Base-by-base conservation (phyloP, 2,888 invertebrate species). In the Tricholauxania praeusta region DNA sequence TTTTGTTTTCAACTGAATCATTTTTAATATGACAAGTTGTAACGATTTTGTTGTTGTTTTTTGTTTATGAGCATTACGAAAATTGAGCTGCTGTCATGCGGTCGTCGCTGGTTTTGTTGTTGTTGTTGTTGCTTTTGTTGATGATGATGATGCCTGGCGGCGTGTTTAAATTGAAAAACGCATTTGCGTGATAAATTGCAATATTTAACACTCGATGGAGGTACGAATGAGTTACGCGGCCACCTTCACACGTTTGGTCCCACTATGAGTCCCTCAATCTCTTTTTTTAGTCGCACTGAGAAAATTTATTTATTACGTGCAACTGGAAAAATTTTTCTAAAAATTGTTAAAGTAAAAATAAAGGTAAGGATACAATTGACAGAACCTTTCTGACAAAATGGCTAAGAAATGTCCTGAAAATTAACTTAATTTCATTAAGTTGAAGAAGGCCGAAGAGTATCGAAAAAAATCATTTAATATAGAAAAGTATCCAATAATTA, bases 121-220 rank as follows among this genome's bases (percentile, higher is more conserved):
- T 72, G 62, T 48, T 69, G 77, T 74, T 79, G 78, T 78, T 80
- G 81, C 81, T 82, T 81, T 82, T 83, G 49, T 12, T 66, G 39
- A 28, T 67, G 70, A 53, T 70, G 70, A 83, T 84, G 83, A 83
- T 85, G 83, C 85, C 85, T 82, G 82, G 85, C 85, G 85, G 85
- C 85, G 82, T 84, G 85, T 85, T 84, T 83, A 84, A 85, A 84
- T 84, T 84, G 85, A 84, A 84, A 84, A 84, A 86, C 86, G 86
- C 86, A 86, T 84, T 86, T 86, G 85, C 85, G 85, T 85, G 85
- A 86, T 86, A 86, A 86, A 86, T 86, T 83, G 85, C 85, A 85
- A 85, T 85, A 86, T 85, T 85, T 85, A 84, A 84, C 84, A 83
- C 82, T 77, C 75, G 72, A 74, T 69, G 72, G 64, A 60, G 72